Evolutionary conservation across 2,888 invertebrate genomes (phyloP).

Genomic region (Aspidiotus rigidus): DNA sequence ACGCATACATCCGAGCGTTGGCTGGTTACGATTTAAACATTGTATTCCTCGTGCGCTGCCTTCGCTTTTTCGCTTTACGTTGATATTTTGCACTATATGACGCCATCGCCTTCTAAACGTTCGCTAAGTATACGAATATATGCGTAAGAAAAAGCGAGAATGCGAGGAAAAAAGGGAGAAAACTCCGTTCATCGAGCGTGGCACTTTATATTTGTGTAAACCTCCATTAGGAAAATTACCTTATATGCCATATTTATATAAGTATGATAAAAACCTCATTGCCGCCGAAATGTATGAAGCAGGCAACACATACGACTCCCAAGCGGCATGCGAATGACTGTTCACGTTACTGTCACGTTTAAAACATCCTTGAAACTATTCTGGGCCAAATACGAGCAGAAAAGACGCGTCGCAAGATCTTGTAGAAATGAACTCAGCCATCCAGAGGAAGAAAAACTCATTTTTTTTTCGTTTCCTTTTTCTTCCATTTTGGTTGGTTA

Average conservation of each 20-base stretch:
- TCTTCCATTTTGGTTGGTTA: too few species aligned
- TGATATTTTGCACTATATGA: too few species aligned
- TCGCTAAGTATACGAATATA: not conserved
- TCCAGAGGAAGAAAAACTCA: too few species aligned
- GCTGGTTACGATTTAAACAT: not conserved
- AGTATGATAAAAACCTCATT: slow-evolving; percentile 31
- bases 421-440: slow-evolving; percentile 12
- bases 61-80: not conserved
- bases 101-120: not conserved
- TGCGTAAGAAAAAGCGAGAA: not conserved
- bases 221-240: slow-evolving; percentile 33
- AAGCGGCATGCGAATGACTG: slow-evolving; percentile 26
- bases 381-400: slow-evolving; percentile 19
- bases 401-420: slow-evolving; percentile 19
- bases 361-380: slow-evolving; percentile 27
- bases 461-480: too few species aligned
- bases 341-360: slow-evolving; percentile 30
- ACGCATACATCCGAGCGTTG: not conserved
- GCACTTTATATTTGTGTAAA: slow-evolving; percentile 23
- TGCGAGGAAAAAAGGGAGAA: not conserved
- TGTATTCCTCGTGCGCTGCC: not conserved
- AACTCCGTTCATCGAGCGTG: slow-evolving; percentile 19
- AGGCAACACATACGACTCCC: slow-evolving; percentile 31
- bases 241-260: slow-evolving; percentile 31
- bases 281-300: slow-evolving; percentile 27